phyloP scores from a whole-genome alignment of 1,140 invertebrate species.

The Tigriopus japonicus region DNA sequence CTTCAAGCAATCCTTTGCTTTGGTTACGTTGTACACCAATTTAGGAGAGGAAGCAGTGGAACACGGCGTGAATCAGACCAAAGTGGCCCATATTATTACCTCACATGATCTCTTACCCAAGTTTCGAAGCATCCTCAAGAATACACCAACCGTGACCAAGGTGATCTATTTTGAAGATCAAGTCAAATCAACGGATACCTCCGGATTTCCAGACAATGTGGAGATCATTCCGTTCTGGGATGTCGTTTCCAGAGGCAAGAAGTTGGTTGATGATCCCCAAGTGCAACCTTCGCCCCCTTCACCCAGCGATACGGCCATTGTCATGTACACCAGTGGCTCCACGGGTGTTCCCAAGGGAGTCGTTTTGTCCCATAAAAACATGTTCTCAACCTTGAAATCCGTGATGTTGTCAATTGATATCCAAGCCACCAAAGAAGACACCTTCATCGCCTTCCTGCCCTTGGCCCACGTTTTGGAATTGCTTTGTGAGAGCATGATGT shows the following conservation, averaged over 20 bases:
- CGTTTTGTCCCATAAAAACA: constrained; percentile 18
- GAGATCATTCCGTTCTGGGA: constrained; percentile 15
- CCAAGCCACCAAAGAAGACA: constrained; percentile 16
- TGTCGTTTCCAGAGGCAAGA: constrained; percentile 13
- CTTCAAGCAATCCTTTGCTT: constrained; percentile 20
- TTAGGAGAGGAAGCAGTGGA: constrained; percentile 17
- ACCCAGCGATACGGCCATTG: constrained; percentile 21
- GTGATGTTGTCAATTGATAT: background rate
- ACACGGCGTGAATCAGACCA: constrained; percentile 19
- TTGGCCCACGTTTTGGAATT: constrained; percentile 22
- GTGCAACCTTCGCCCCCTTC: background rate
- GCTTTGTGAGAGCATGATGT: constrained; percentile 18
- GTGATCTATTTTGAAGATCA: constrained; percentile 20
- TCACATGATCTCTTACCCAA: constrained; percentile 18
- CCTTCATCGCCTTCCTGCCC: constrained; percentile 22
- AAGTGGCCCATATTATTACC: constrained; percentile 17
- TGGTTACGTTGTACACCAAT: constrained; percentile 20
- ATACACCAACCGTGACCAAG: constrained; percentile 14
- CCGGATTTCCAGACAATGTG: background rate
- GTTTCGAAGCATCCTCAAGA: constrained; percentile 15
- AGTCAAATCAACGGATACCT: constrained; percentile 8
- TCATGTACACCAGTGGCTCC: constrained; percentile 35
- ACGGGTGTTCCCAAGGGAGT: constrained; percentile 45
- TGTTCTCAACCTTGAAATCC: constrained; percentile 17
- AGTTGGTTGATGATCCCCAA: background rate